These are phyloP conservation scores for Antennarius maculatus DNA, from an alignment of 2,797 vertebrate species.

Conservation along the genomic window DNA sequence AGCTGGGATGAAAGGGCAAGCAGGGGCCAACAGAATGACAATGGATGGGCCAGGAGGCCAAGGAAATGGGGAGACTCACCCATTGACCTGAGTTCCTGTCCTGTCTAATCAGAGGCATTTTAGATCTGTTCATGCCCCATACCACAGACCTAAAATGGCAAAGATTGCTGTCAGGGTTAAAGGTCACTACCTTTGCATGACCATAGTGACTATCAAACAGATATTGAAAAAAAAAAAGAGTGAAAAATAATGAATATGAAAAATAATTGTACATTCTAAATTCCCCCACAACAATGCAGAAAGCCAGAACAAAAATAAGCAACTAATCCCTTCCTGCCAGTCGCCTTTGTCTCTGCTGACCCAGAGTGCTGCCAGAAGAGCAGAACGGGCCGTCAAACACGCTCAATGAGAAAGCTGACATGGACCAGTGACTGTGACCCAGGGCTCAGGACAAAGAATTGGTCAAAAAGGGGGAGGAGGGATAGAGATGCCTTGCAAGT, in stretches of 20 bases:
- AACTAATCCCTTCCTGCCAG: conserved; percentile 62
- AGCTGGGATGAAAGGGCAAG: conserved; percentile 59
- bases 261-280: conserved; percentile 58
- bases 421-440: conserved; percentile 85
- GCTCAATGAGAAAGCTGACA: conserved; percentile 83
- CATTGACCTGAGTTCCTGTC: conserved; percentile 59
- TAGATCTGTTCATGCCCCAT: conserved; percentile 80
- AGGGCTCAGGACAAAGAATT: conserved; percentile 71
- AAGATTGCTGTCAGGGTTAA: conserved; percentile 88
- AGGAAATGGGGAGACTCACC: conserved; percentile 54
- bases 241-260: conserved; percentile 43
- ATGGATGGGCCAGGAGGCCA: conserved; percentile 65
- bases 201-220: conserved; percentile 29
- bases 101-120: conserved; percentile 66
- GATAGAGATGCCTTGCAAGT: conserved; percentile 30
- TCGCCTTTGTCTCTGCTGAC: conserved; percentile 62
- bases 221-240: conserved; percentile 7
- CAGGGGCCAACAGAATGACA: conserved; percentile 62
- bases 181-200: conserved; percentile 75
- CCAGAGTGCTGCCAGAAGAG: conserved; percentile 88
- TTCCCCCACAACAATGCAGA: conserved; percentile 69
- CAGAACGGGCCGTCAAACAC: conserved; percentile 91
- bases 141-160: conserved; percentile 74
- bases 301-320: conserved; percentile 52
- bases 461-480: conserved; percentile 36